Evolutionary conservation across 1,140 invertebrate species (phyloP).

Genomic region (Harlomillsia oculata): DNA sequence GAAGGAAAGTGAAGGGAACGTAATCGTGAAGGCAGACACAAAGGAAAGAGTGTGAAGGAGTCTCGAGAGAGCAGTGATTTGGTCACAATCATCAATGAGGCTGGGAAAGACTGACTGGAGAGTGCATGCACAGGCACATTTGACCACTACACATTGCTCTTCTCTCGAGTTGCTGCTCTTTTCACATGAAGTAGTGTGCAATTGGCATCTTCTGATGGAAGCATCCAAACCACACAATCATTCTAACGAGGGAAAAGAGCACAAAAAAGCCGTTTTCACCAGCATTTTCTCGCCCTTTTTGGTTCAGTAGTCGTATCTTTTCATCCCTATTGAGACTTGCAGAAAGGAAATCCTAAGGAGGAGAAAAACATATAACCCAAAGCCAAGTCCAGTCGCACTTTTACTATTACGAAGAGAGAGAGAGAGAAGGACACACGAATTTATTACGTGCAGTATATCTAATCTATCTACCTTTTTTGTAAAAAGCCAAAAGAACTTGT

Average conservation of each 20-base stretch:
- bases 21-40: too few relatives aligned
- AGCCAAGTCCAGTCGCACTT: too few relatives aligned
- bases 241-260: neutral
- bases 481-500: too few relatives aligned
- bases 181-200: neutral
- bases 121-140: neutral
- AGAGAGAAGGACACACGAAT: too few relatives aligned
- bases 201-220: neutral
- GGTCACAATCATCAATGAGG: slow-evolving; percentile 14
- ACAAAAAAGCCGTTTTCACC: neutral
- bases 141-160: neutral
- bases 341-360: neutral
- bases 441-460: too few relatives aligned
- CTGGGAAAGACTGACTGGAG: neutral
- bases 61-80: slow-evolving; percentile 17
- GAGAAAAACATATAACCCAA: too few relatives aligned
- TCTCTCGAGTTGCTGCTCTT: neutral
- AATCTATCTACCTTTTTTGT: too few relatives aligned
- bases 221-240: neutral
- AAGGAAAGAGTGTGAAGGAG: slow-evolving; percentile 13
- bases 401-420: too few relatives aligned
- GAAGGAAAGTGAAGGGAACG: too few relatives aligned
- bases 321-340: neutral
- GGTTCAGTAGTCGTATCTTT: neutral
- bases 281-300: neutral